Evolutionary conservation across 53 echinoderm and acorn worm species (phyloP).

Genomic region (Pentamera pediparva): DNA sequence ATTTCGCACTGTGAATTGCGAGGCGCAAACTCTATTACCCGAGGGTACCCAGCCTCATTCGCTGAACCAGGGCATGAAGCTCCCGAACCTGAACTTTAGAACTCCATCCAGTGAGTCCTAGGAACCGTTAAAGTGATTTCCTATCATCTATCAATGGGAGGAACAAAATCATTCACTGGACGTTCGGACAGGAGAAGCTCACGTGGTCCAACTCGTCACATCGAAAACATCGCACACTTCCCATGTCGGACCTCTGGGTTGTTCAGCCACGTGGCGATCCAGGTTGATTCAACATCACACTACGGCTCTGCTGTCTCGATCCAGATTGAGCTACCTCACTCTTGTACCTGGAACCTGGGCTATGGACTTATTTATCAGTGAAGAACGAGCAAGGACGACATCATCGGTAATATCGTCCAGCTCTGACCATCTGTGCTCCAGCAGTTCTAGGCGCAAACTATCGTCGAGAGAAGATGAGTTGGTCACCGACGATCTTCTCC

Average conservation of each 20-base stretch:
- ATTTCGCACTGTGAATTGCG: constrained; percentile 41
- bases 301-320: neutral
- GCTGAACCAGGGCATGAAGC: neutral
- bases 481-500: constrained; percentile 12
- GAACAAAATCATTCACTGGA: neutral
- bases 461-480: neutral
- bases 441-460: neutral
- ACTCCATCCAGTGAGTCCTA: too few species aligned
- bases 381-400: neutral
- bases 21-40: constrained; percentile 43
- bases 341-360: neutral
- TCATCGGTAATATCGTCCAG: neutral
- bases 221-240: neutral
- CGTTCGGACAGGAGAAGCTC: neutral
- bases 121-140: too few species aligned
- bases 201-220: neutral
- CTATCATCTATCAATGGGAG: too few species aligned
- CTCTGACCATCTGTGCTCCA: neutral
- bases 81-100: neutral
- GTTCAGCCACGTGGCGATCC: neutral
- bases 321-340: too few species aligned
- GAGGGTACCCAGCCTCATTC: too few species aligned
- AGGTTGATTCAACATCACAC: neutral
- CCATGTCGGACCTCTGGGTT: neutral
- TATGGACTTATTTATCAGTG: neutral